Conservation (phyloP, 2,797 vertebrate genomes). For the Poecilia velifera region DNA sequence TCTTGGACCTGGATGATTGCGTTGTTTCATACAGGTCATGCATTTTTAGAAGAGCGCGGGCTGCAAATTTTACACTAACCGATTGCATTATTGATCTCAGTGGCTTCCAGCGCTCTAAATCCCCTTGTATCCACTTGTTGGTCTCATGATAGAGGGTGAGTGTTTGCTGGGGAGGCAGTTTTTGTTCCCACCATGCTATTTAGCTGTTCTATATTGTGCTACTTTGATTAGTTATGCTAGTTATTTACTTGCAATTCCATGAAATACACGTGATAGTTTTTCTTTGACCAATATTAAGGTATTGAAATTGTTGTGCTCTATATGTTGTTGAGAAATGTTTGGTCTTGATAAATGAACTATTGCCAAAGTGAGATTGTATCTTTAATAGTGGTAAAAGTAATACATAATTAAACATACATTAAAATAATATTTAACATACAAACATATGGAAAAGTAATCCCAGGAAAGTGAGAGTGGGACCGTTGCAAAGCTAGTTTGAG, state of each 20-base stretch:
- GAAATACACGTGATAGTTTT: neutral
- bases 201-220: neutral
- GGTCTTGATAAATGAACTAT: neutral
- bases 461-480: neutral
- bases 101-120: neutral
- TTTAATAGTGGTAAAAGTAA: neutral
- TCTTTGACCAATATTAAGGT: neutral
- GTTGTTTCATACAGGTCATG: slow-evolving; percentile 13
- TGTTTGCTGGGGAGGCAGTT: neutral
- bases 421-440: neutral
- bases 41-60: slow-evolving; percentile 3
- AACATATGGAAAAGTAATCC: neutral
- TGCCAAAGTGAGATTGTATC: neutral
- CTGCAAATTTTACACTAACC: neutral
- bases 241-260: neutral
- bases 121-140: neutral
- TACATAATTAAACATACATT: neutral
- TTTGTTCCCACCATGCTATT: neutral
- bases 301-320: neutral
- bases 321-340: neutral
- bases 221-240: neutral
- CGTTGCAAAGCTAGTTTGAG: neutral
- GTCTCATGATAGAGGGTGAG: neutral
- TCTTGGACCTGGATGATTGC: neutral
- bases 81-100: slow-evolving; percentile 1